These are phyloP conservation scores for Pseudomyrmex gracilis DNA, from an alignment of 1,140 invertebrate species.

Conservation along the genomic window DNA sequence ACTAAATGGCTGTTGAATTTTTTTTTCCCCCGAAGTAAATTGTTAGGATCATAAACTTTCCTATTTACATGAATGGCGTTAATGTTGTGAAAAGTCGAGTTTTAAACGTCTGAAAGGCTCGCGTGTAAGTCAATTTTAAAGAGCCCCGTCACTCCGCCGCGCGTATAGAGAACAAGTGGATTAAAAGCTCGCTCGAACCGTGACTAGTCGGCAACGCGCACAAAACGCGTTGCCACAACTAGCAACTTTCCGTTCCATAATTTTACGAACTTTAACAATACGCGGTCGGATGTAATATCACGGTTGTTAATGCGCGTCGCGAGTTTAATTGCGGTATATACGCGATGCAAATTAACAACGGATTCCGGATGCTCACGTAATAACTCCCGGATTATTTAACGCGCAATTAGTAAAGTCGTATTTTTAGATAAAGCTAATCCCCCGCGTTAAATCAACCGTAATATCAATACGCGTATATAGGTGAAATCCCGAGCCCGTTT, in stretches of 20 bases:
- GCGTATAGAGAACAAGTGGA: background rate
- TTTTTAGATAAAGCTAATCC: constrained; percentile 42
- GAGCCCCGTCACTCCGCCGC: background rate
- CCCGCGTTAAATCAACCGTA: constrained; percentile 51
- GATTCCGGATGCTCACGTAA: constrained; percentile 51
- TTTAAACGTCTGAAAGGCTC: constrained; percentile 9
- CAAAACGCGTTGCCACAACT: background rate
- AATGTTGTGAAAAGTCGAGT: constrained; percentile 3
- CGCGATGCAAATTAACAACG: constrained; percentile 63
- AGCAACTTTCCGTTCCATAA: constrained; percentile 24
- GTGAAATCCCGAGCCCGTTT: constrained; percentile 31
- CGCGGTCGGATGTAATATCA: constrained; percentile 13
- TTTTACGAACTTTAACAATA: constrained; percentile 26
- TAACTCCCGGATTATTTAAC: constrained; percentile 65
- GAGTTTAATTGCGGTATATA: constrained; percentile 51
- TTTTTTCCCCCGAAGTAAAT: background rate
- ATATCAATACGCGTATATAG: constrained; percentile 41
- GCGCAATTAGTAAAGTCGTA: constrained; percentile 63
- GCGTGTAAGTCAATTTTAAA: constrained; percentile 30
- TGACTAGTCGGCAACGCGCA: background rate
- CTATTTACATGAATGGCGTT: background rate
- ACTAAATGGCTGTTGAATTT: background rate
- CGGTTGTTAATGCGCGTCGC: background rate
- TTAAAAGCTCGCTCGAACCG: constrained; percentile 12
- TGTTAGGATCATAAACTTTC: background rate